Evolutionary conservation across 2,888 invertebrate genomes (phyloP).

Genomic region (Petrolisthes manimaculis): DNA sequence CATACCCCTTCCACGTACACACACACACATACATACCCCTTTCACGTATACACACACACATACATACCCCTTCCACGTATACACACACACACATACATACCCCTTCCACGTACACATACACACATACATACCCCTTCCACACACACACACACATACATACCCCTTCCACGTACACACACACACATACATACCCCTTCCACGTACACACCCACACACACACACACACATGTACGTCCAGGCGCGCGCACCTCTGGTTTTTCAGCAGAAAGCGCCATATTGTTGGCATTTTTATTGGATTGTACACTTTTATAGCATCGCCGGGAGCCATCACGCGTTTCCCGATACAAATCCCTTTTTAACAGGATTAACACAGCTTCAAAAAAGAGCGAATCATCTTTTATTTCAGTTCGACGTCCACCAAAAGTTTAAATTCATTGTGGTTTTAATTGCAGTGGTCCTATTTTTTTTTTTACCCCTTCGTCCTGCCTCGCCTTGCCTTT

Average conservation of each 20-base stretch:
- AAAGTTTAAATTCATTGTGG: constrained; percentile 1
- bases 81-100: not conserved
- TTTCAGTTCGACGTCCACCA: not conserved
- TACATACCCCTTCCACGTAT: not conserved
- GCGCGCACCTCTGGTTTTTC: not conserved
- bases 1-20: not conserved
- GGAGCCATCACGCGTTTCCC: not conserved
- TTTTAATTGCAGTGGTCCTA: not conserved
- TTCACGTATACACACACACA: not conserved
- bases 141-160: not conserved
- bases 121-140: not conserved
- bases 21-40: not conserved
- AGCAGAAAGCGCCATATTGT: not conserved
- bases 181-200: not conserved
- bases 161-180: not conserved
- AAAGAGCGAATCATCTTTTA: not conserved
- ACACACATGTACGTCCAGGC: not conserved
- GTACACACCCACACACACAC: not conserved
- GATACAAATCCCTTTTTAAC: constrained; percentile 1
- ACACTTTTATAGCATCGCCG: not conserved
- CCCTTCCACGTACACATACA: not conserved
- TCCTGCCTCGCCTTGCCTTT: too few relatives aligned
- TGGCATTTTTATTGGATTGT: not conserved
- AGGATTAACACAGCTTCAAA: constrained; percentile 1
- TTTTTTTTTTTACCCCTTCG: not conserved